Percentiles rank a stretch among this genome's conserved stretches.
Evolutionary conservation across 2,797 vertebrate species (phyloP).

Genomic region (Cynodonichthys magdalenae): DNA sequence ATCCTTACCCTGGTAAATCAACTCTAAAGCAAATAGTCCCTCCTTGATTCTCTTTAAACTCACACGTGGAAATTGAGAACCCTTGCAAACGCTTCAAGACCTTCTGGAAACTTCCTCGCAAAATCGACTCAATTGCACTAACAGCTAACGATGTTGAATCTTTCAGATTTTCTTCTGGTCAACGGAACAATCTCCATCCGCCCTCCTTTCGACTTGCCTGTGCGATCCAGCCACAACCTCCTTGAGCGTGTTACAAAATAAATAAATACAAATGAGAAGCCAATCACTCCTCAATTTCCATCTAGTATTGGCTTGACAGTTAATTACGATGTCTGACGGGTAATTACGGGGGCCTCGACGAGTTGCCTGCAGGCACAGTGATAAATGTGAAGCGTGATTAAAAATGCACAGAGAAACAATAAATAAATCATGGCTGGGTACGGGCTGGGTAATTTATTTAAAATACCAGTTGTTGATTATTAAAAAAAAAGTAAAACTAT

Average conservation of each 20-base stretch:
- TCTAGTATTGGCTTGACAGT: slow-evolving; percentile 35
- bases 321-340: slow-evolving; percentile 63
- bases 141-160: too few relatives aligned
- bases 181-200: slow-evolving; percentile 47
- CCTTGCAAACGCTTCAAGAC: too few relatives aligned
- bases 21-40: slow-evolving; percentile 70
- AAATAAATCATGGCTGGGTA: slow-evolving; percentile 46
- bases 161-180: slow-evolving; percentile 12
- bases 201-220: slow-evolving; percentile 19
- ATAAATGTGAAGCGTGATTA: slow-evolving; percentile 71
- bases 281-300: slow-evolving; percentile 57
- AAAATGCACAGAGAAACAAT: slow-evolving; percentile 54
- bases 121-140: too few relatives aligned
- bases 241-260: slow-evolving; percentile 36
- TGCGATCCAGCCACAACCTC: slow-evolving; percentile 42
- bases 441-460: slow-evolving; percentile 37
- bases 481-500: too few relatives aligned
- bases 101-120: too few relatives aligned
- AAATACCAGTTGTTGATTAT: slow-evolving; percentile 39
- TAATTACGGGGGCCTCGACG: slow-evolving; percentile 63
- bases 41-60: slow-evolving; percentile 1
- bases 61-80: too few relatives aligned
- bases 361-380: slow-evolving; percentile 56
- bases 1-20: slow-evolving; percentile 67
- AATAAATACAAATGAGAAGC: slow-evolving; percentile 50